phyloP scores from a whole-genome alignment of 2,888 invertebrate species.

The Acanthosoma haemorrhoidale region DNA sequence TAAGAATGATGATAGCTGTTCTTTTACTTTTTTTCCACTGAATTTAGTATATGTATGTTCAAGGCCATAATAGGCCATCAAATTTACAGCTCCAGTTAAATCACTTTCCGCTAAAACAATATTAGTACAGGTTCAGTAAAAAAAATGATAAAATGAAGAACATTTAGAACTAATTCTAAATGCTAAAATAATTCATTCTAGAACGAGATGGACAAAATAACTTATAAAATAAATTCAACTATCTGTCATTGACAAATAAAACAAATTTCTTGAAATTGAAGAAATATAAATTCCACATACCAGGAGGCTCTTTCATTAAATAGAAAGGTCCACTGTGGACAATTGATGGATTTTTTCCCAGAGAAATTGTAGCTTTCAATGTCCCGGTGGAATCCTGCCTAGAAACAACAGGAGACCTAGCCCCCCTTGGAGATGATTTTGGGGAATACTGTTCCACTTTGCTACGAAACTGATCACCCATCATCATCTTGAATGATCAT shows the following conservation, averaged over 20 bases:
- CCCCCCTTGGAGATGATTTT: constrained; percentile 88
- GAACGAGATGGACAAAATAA: neutral
- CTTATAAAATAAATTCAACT: neutral
- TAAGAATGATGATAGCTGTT: constrained; percentile 89
- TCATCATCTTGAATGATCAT: constrained; percentile 54
- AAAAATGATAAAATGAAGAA: neutral
- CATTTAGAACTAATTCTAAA: neutral
- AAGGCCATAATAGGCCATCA: constrained; percentile 92
- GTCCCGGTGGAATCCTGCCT: constrained; percentile 96
- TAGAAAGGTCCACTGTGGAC: constrained; percentile 97
- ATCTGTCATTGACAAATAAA: neutral
- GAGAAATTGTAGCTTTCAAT: constrained; percentile 92
- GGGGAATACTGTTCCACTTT: constrained; percentile 92
- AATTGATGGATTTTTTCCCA: constrained; percentile 94
- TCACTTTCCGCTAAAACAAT: constrained; percentile 72
- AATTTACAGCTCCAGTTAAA: constrained; percentile 91
- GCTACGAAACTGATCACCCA: constrained; percentile 79
- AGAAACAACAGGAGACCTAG: constrained; percentile 90
- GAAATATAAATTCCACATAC: constrained; percentile 49
- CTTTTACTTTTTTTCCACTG: constrained; percentile 91
- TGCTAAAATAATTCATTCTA: neutral
- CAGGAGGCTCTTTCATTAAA: constrained; percentile 93
- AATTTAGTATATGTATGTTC: constrained; percentile 98
- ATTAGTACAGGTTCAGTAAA: neutral
- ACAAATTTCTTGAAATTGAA: neutral